Percentiles rank a stretch among this genome's conserved stretches.
These are phyloP conservation scores for Diabrotica undecimpunctata DNA, from an alignment of 1,140 invertebrate genomes.

Conservation along the genomic window DNA sequence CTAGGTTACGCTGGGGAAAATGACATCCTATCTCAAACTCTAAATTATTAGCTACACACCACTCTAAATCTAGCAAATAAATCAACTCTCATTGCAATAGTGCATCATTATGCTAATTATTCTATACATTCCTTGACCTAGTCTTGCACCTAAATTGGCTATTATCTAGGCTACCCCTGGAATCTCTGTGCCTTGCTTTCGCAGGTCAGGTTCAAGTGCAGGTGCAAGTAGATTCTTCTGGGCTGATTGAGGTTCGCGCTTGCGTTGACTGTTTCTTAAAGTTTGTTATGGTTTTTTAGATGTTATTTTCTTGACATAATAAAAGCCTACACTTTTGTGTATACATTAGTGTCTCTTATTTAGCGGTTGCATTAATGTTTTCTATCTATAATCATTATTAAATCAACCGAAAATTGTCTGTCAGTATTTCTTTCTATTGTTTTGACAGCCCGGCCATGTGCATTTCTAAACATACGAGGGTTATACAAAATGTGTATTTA, in stretches of 20 bases:
- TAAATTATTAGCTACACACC: neutral
- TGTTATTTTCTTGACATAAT: neutral
- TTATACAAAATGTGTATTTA: no score
- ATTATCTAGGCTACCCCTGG: slow-evolving; percentile 37
- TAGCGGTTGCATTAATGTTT: no score
- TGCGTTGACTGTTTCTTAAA: neutral
- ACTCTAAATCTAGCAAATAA: neutral
- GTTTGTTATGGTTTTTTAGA: neutral
- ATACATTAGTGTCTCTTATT: no score
- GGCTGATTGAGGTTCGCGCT: neutral
- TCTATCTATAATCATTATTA: neutral
- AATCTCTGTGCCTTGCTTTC: slow-evolving; percentile 39
- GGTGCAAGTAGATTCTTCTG: slow-evolving; percentile 34
- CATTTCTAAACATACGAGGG: neutral
- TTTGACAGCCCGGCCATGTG: slow-evolving; percentile 3
- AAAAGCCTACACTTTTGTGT: no score
- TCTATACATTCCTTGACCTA: slow-evolving; percentile 25
- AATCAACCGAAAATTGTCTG: neutral
- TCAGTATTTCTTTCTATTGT: slow-evolving; percentile 11
- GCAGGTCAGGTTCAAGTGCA: slow-evolving; percentile 47
- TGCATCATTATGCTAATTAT: neutral
- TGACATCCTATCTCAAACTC: slow-evolving; percentile 21
- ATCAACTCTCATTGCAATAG: no score
- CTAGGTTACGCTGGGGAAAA: slow-evolving; percentile 37
- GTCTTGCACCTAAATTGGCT: slow-evolving; percentile 27